Conservation (phyloP, 2,888 invertebrate species). For the Drosophila mettleri region DNA sequence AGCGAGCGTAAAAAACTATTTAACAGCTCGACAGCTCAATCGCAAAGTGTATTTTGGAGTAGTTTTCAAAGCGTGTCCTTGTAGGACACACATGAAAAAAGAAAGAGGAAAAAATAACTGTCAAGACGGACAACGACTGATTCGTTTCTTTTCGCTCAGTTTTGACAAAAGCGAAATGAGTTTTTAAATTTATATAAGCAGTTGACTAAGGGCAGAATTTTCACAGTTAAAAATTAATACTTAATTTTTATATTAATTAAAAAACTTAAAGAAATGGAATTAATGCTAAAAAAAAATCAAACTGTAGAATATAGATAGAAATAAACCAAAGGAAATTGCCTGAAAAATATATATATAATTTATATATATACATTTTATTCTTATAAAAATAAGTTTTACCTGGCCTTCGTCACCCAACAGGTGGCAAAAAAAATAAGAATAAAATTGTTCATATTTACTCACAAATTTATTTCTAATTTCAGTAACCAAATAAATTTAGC, state of each 20-base stretch:
- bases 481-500: slow-evolving; percentile 65
- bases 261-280: not conserved
- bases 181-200: slow-evolving; percentile 64
- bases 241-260: not conserved
- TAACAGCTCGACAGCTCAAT: not conserved
- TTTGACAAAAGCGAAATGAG: slow-evolving; percentile 19
- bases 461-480: slow-evolving; percentile 52
- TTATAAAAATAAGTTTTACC: not conserved
- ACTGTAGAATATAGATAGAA: not conserved
- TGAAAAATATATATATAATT: not conserved
- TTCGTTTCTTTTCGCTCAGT: slow-evolving; percentile 5
- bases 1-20: slow-evolving; percentile 11
- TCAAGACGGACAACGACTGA: slow-evolving; percentile 15
- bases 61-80: slow-evolving; percentile 58
- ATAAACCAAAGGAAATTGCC: slow-evolving; percentile 1
- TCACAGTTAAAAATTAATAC: not conserved
- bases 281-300: not conserved
- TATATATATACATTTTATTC: not conserved
- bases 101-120: slow-evolving; percentile 4
- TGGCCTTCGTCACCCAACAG: slow-evolving; percentile 50
- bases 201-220: not conserved
- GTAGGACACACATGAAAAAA: slow-evolving; percentile 10
- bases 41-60: slow-evolving; percentile 7
- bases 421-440: slow-evolving; percentile 44
- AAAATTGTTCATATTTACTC: slow-evolving; percentile 10